These are phyloP conservation scores for Xiphydria camelus DNA, from an alignment of 2,888 invertebrate species.

Conservation along the genomic window DNA sequence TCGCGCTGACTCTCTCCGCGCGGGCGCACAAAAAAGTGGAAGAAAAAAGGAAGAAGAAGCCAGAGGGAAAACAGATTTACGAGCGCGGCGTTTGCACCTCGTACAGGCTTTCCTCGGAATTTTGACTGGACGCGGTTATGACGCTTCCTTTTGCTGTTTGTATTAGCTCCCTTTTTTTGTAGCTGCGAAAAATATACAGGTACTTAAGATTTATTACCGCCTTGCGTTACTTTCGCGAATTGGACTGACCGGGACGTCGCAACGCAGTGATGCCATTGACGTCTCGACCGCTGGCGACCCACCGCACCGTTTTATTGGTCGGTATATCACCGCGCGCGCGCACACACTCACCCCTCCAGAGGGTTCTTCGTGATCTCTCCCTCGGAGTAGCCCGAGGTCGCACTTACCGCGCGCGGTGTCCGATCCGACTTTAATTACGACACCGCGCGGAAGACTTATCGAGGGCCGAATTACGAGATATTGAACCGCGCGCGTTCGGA, in stretches of 20 bases:
- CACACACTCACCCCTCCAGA: too few relatives aligned
- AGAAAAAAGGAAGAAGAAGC: slow-evolving; percentile 37
- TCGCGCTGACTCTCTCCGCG: too few relatives aligned
- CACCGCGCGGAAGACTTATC: slow-evolving; percentile 16
- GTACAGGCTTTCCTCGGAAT: too few relatives aligned
- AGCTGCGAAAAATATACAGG: too few relatives aligned
- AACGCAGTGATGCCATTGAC: slow-evolving; percentile 48
- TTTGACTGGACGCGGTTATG: too few relatives aligned
- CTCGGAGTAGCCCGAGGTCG: slow-evolving; percentile 4
- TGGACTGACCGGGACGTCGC: too few relatives aligned
- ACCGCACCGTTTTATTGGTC: slow-evolving; percentile 54
- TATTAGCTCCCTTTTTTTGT: too few relatives aligned
- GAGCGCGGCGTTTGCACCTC: too few relatives aligned
- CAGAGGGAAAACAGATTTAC: too few relatives aligned
- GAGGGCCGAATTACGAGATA: slow-evolving; percentile 27
- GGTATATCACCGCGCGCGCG: slow-evolving; percentile 45
- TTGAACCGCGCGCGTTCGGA: slow-evolving; percentile 18
- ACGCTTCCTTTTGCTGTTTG: too few relatives aligned
- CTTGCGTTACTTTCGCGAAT: too few relatives aligned
- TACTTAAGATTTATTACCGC: too few relatives aligned
- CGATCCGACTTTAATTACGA: slow-evolving; percentile 38
- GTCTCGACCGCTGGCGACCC: slow-evolving; percentile 50
- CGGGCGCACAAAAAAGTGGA: slow-evolving; percentile 29
- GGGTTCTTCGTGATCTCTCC: slow-evolving; percentile 18
- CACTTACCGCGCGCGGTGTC: slow-evolving; percentile 4